Base-by-base conservation (phyloP, 1,140 invertebrate species). In the Trichomalopsis sarcophagae region DNA sequence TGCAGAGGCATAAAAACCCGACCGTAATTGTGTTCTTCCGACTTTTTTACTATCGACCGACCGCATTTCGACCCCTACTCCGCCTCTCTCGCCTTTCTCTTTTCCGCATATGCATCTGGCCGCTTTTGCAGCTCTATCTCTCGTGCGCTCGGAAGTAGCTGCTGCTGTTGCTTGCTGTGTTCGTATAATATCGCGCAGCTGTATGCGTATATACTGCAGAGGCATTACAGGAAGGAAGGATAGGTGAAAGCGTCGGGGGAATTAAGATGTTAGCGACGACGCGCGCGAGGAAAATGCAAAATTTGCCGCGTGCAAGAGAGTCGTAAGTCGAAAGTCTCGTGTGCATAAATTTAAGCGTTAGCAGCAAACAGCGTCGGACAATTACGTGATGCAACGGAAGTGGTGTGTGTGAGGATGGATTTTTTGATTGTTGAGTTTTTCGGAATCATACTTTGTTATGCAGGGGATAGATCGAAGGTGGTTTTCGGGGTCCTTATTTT, bases 321-420 rank as follows among this genome's bases (percentile, higher is more conserved):
- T 81, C 36, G 47, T 74, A 30, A 71, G 23, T 11, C 27, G 27
- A 27, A 30, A 23, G 2, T 1, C 69, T 33, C 30, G 73, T 40
- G 81, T 66, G 81, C 73, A 82, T 82, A 82, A 77, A 76, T 82
- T 76, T 82, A 82, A 17, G 33, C 47, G 81, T 71, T 30, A 66
- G 30, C 50, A 14, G 40, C 40, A 44, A 44, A 7, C 40, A 44
- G 7, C 7, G 40, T 9, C 10, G 33, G 40, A 76, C 30, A 82
- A 66, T 76, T 66, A 76, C 50, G 71, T 76, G 81, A 76, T 40
- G 81, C 71, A 82, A 82, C 81, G 81, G 71, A 36, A 82, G 71
- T 71, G 47, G 50, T 69, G 33, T 27, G 50, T 69, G 33, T 27
- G 36, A 69, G 30, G 30, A 10, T 14, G 1, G 10, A 30, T 21